Base-by-base conservation (phyloP, 1,140 invertebrate species). In the Cardiocondyla obscurior region DNA sequence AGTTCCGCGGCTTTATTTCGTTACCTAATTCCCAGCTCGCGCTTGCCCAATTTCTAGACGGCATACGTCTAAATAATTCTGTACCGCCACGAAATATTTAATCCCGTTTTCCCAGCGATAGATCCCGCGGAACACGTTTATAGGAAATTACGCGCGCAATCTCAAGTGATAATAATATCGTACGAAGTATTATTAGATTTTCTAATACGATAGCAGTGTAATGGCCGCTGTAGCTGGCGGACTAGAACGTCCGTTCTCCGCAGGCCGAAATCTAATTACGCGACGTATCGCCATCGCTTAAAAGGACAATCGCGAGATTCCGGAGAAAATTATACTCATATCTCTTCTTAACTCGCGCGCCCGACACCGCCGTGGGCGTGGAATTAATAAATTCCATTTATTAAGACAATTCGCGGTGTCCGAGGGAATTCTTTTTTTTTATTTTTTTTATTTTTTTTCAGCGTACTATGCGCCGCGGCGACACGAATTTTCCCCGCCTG, bases 361-460 rank as follows among this genome's bases (percentile, higher is more conserved):
- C n/a, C n/a, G n/a, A 3, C 2, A 73, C 8, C 57, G 57, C 42
- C 64, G 39, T 42, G 53, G 70, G 70, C 36, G 53, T 58, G 0
- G 33, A 53, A 70, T 73, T 55, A 73, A 73, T 42, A 57, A 57
- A 73, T 58, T 42, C 19, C 51, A 58, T 73, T 73, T 57, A 58
- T 73, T 73, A 42, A 73, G 25, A 73, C 36, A 55, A 55, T 55
- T 72, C 33, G 36, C 8, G 16, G 33, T 22, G 30, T 42, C 16
- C 16, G 12, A 25, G 16, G 1, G 2, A 7, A 73, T 58, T 73
- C 55, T 73, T 72, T 39, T 55, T 55, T 42, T n/a, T n/a, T n/a
- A n/a, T n/a, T n/a, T n/a, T n/a, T n/a, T n/a, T n/a, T n/a, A n/a
- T n/a, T n/a, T n/a, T n/a, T n/a, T n/a, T n/a, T n/a, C n/a, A n/a